Percentiles rank a stretch among this genome's conserved stretches.
Evolutionary conservation across 2,113 vertebrate species (phyloP).

Genomic region (Pitta sordida): DNA sequence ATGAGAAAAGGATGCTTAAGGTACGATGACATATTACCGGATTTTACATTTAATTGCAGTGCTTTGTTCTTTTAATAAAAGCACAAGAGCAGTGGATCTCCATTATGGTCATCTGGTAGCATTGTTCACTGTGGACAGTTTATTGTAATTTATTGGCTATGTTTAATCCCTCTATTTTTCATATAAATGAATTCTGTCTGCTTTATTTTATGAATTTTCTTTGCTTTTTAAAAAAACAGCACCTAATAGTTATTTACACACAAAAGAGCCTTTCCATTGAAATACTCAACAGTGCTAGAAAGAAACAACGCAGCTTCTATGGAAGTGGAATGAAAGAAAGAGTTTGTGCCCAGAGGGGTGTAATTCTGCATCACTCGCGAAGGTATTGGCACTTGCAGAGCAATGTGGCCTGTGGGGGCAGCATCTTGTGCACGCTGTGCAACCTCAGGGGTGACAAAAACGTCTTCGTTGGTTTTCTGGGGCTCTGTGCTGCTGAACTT

Average conservation of each 20-base stretch:
- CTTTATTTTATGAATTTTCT: constrained; percentile 30
- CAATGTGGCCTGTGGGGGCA: accelerated
- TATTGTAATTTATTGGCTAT: constrained; percentile 47
- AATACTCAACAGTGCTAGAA: neutral
- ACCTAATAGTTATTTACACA: constrained; percentile 44
- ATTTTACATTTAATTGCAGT: constrained; percentile 67
- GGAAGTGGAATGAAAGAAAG: neutral
- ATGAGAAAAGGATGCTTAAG: constrained; percentile 61
- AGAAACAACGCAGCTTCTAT: neutral
- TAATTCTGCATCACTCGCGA: neutral
- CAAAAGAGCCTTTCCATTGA: neutral
- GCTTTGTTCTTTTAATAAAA: constrained; percentile 70
- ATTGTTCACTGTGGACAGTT: constrained; percentile 53
- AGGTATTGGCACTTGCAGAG: neutral
- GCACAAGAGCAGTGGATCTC: constrained; percentile 53
- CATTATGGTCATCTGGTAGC: constrained; percentile 60
- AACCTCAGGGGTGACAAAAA: neutral
- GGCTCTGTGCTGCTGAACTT: neutral
- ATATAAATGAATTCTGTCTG: constrained; percentile 45
- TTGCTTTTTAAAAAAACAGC: neutral
- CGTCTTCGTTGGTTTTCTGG: accelerated
- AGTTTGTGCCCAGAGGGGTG: neutral
- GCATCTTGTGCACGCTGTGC: accelerated
- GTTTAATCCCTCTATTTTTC: constrained; percentile 46
- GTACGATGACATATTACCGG: constrained; percentile 57